Evolutionary conservation across 2,888 invertebrate genomes (phyloP).

Genomic region (Brenthis ino): DNA sequence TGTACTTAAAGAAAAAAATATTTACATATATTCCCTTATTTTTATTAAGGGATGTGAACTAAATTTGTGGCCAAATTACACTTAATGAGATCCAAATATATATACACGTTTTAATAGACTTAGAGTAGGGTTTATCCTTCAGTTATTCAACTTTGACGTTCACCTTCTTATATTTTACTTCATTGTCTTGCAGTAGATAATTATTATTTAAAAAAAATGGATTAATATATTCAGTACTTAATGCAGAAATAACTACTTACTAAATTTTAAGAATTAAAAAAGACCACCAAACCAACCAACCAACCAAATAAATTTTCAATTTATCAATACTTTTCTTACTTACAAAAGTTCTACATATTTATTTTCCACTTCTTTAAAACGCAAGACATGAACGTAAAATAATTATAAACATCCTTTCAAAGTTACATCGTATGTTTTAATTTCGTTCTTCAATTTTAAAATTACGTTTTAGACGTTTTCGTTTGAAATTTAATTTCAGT

Average conservation of each 20-base stretch:
- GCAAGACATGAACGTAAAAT: conserved; percentile 15
- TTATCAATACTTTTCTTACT: too few species aligned
- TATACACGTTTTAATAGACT: conserved; percentile 75
- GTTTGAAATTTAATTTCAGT: conserved; percentile 32
- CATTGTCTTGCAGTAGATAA: conserved; percentile 6
- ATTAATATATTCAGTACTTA: neutral
- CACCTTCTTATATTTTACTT: conserved; percentile 15
- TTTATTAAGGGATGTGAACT: conserved; percentile 72
- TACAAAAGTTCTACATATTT: too few species aligned
- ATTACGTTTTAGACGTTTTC: conserved; percentile 14
- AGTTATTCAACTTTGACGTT: conserved; percentile 45
- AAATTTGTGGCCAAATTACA: conserved; percentile 82
- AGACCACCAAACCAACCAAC: too few species aligned
- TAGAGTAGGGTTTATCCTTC: conserved; percentile 60
- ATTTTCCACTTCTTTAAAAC: too few species aligned
- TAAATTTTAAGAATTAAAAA: too few species aligned
- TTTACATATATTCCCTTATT: conserved; percentile 72
- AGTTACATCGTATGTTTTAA: conserved; percentile 30
- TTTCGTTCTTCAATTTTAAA: conserved; percentile 10
- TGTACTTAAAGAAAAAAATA: conserved; percentile 66
- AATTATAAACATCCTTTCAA: conserved; percentile 11
- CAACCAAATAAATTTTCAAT: too few species aligned
- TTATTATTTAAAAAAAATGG: neutral
- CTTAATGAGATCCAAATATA: conserved; percentile 79
- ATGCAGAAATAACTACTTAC: too few species aligned